Base-by-base conservation (phyloP, 2,797 vertebrate genomes). In the Nyctalus aviator region DNA sequence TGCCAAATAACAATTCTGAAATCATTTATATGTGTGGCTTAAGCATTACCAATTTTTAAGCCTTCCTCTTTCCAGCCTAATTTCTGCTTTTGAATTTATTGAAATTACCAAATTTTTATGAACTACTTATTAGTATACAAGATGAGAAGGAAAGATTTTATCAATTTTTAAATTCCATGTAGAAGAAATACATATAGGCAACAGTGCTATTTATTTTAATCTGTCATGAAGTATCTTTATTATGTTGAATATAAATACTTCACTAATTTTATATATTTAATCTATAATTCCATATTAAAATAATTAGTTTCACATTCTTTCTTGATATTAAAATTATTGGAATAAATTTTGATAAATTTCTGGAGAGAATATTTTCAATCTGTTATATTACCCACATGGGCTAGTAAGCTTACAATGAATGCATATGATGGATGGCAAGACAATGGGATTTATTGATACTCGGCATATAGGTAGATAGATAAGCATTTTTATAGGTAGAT, bases 81-180 rank as follows among this genome's bases (percentile, higher is more conserved):
- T 91, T 82, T 93, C n/a, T 93, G 4, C 32, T 83, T 85, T 32
- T 59, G 23, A 88, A 72, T 77, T 77, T 85, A 35, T 59, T 64
- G 48, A 64, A 48, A 89, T 85, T 81, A 72, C 6, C 32, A 91
- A 88, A 41, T 7, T 6, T 27, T 75, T 76, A 81, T 41, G 20
- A 75, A 93, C 73, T 88, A 69, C 10, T 93, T 35, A 76, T 37
- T 75, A 66, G 10, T 69, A 11, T 55, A 48, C 0, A 79, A 53
- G 25, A 72, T 66, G 41, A 17, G 14, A 69, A 64, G 71, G 21
- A 62, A 62, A 87, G 23, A 17, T 20, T 71, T 15, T 50, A n/a
- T 50, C 8, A 73, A 68, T n/a, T 86, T 37, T 64, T 78, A 78
- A 86, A 78, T 68, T 90, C 17, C 23, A 62, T 32, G 15, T 23